Percentiles rank a stretch among this genome's conserved stretches.
Conservation (phyloP, 2,888 invertebrate species). For the Hetaerina titia region DNA sequence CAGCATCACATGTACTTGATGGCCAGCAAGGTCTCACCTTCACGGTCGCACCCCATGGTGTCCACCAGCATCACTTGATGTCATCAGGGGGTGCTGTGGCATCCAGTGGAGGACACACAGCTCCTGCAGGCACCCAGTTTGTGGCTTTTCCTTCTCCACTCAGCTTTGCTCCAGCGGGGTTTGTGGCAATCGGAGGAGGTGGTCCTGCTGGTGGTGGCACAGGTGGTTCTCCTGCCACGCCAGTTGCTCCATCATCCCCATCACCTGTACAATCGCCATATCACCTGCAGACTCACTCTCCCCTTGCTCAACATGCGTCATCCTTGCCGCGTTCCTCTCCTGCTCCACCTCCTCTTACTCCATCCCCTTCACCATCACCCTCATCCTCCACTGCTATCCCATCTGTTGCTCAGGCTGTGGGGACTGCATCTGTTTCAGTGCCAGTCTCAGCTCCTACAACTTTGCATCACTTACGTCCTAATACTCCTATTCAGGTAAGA, state of each 20-base stretch:
- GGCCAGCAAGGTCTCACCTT: slow-evolving; percentile 59
- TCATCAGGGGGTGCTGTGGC: slow-evolving; percentile 59
- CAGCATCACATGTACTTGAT: slow-evolving; percentile 64
- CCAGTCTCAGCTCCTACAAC: slow-evolving; percentile 65
- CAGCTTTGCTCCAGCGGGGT: slow-evolving; percentile 58
- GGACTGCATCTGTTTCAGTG: slow-evolving; percentile 50
- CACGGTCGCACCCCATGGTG: slow-evolving; percentile 55
- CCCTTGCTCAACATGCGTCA: slow-evolving; percentile 65
- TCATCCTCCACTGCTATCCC: slow-evolving; percentile 68
- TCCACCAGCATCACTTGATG: slow-evolving; percentile 59
- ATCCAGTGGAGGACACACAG: slow-evolving; percentile 50
- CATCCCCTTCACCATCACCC: slow-evolving; percentile 71
- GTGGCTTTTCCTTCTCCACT: slow-evolving; percentile 68
- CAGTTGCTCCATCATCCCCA: slow-evolving; percentile 69
- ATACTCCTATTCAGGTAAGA: slow-evolving; percentile 60
- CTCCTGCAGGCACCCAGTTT: slow-evolving; percentile 68
- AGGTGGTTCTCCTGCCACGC: slow-evolving; percentile 64
- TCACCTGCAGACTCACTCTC: slow-evolving; percentile 65
- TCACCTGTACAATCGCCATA: slow-evolving; percentile 71
- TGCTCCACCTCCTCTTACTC: slow-evolving; percentile 70
- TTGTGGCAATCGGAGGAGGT: slow-evolving; percentile 51
- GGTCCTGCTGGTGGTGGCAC: slow-evolving; percentile 45
- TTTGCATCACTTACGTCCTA: slow-evolving; percentile 58
- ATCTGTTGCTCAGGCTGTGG: slow-evolving; percentile 68
- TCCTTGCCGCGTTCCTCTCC: slow-evolving; percentile 69